Base-by-base conservation (phyloP, 1,140 invertebrate genomes). In the Yoshiicerus persimilis region DNA sequence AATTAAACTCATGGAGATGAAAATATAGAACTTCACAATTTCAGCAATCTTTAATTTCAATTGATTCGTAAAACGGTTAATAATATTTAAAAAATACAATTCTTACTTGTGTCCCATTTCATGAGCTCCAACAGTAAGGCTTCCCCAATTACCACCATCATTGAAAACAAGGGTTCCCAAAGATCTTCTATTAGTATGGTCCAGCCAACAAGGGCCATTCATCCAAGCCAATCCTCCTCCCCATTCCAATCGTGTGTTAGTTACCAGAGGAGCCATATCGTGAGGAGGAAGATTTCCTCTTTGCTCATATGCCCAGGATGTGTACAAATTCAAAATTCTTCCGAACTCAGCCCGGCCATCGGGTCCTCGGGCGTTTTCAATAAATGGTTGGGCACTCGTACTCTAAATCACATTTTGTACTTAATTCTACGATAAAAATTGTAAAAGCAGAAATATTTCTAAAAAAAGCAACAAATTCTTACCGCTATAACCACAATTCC, bases 71-170 rank as follows among this genome's bases (percentile, higher is more conserved):
- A n/a, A n/a, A n/a, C n/a, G n/a, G n/a, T n/a, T n/a, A n/a, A n/a
- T n/a, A n/a, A n/a, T n/a, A n/a, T 70, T 70, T 34, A 16, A 2
- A 23, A 87, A 10, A 16, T 38, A 1, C 36, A 62, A n/a, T 4
- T 8, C 62, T 86, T 39, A 88, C 83, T 64, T 86, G 41, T 89
- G 86, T 20, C 75, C 88, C 39, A 89, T 47, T 38, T 89, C 88
- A 84, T 89, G 88, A 38, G 88, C 88, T 23, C 75, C 88, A 16
- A 87, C 88, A 20, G 88, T 87, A 2, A 89, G 4, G 34, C 86
- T 87, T 1, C 86, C 88, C 88, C 88, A 89, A 47, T 38, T 70
- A 1, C 88, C 88, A 25, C 25, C 80, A 70, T 89, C 88, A 64
- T 84, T 89, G 5, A 70, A 87, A 64, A 84, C 77, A 3, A 34